phyloP scores from a whole-genome alignment of 2,888 invertebrate genomes.

The Ornithoptera priamus region DNA sequence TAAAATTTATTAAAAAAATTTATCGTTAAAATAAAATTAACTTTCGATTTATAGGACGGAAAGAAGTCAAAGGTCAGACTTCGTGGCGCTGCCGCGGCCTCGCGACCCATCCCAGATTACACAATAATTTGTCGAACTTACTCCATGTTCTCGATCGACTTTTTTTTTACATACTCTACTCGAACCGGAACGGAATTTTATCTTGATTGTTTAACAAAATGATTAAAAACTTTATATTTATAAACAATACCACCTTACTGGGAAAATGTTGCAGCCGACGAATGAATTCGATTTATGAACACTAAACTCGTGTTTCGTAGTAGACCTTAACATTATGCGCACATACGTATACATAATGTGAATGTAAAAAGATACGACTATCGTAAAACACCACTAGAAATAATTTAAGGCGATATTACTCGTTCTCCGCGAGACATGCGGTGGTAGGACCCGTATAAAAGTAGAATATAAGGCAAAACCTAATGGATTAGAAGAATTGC shows the following conservation, averaged over 20 bases:
- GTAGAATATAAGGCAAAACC: conserved; percentile 69
- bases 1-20: neutral
- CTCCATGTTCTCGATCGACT: conserved; percentile 57
- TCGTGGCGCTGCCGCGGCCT: conserved; percentile 55
- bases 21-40: conserved; percentile 20
- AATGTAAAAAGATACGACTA: conserved; percentile 78
- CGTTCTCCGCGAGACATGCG: conserved; percentile 73
- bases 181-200: neutral
- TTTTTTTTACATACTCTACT: conserved; percentile 34
- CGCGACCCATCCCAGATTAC: conserved; percentile 54
- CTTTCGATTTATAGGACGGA: conserved; percentile 46
- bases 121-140: conserved; percentile 60
- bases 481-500: conserved; percentile 79
- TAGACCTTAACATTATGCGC: conserved; percentile 72
- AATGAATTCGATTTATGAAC: conserved; percentile 75
- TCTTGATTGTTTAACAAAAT: conserved; percentile 1
- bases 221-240: neutral
- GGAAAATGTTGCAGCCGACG: conserved; percentile 51
- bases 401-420: conserved; percentile 76
- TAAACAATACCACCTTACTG: neutral
- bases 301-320: conserved; percentile 62
- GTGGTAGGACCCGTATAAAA: conserved; percentile 76
- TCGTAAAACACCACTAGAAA: conserved; percentile 77
- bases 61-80: conserved; percentile 63
- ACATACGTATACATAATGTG: conserved; percentile 74